Percentiles rank a stretch among this genome's conserved stretches.
Evolutionary conservation across 2,888 invertebrate genomes (phyloP).

Genomic region (Anthrax anthrax): DNA sequence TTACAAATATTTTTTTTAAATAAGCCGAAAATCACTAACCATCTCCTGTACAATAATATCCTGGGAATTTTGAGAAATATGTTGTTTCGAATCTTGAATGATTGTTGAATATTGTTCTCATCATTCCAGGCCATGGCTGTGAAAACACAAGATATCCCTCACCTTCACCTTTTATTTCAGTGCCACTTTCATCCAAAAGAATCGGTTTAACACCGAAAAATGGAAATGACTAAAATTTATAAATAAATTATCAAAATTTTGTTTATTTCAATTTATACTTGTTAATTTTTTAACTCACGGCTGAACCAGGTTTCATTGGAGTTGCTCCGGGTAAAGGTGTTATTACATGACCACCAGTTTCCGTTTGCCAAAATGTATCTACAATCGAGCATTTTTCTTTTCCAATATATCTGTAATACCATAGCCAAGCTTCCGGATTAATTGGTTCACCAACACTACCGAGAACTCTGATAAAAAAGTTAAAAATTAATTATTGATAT

Average conservation of each 20-base stretch:
- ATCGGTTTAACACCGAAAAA: slow-evolving; percentile 93
- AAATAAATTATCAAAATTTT: not conserved
- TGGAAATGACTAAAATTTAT: slow-evolving; percentile 62
- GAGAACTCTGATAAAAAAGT: slow-evolving; percentile 52
- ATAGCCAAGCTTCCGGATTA: slow-evolving; percentile 94
- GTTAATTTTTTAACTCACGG: slow-evolving; percentile 47
- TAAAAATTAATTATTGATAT: not conserved
- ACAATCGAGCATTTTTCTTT: slow-evolving; percentile 76
- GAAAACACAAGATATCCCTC: slow-evolving; percentile 92
- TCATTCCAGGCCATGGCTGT: slow-evolving; percentile 96
- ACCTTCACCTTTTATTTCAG: slow-evolving; percentile 69
- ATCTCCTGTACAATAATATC: slow-evolving; percentile 96
- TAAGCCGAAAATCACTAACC: slow-evolving; percentile 42
- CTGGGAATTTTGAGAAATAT: slow-evolving; percentile 91
- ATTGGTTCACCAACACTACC: slow-evolving; percentile 99
- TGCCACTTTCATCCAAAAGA: slow-evolving; percentile 76
- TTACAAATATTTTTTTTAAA: not conserved
- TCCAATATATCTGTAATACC: slow-evolving; percentile 82
- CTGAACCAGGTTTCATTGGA: slow-evolving; percentile 95
- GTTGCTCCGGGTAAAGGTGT: slow-evolving; percentile 93
- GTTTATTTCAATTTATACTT: not conserved
- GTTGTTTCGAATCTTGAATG: slow-evolving; percentile 81
- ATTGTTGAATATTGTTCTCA: slow-evolving; percentile 85
- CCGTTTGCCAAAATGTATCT: slow-evolving; percentile 99
- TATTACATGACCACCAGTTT: slow-evolving; percentile 95